Evolutionary conservation across 2,113 vertebrate species (phyloP).

Genomic region (Myrmophylax atrothorax): DNA sequence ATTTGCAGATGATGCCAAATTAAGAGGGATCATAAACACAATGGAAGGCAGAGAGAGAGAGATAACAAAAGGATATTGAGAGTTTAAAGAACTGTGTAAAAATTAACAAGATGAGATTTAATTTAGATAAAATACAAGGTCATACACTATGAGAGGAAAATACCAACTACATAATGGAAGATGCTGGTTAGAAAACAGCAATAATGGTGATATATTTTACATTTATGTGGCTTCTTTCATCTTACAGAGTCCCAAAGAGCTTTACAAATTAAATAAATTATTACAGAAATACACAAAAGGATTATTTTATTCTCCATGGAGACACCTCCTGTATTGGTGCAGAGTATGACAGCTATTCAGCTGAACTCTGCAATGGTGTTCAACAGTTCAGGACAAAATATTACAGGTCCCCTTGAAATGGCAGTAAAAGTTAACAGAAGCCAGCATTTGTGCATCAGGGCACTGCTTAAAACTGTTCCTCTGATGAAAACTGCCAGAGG

Average conservation of each 20-base stretch:
- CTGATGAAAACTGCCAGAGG: constrained; percentile 9
- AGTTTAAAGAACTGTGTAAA: constrained; percentile 73
- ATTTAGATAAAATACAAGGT: constrained; percentile 76
- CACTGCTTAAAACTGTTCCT: constrained; percentile 37
- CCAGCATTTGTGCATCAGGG: constrained; percentile 25
- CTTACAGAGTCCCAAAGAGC: constrained; percentile 14
- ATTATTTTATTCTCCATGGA: background rate
- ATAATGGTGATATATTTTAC: constrained; percentile 61
- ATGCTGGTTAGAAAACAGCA: constrained; percentile 54
- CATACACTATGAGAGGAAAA: constrained; percentile 59
- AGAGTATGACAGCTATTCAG: constrained; percentile 37
- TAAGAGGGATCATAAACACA: constrained; percentile 67
- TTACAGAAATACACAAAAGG: constrained; percentile 19
- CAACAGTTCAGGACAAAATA: constrained; percentile 54
- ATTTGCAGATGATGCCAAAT: constrained; percentile 68
- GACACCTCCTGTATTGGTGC: constrained; percentile 34
- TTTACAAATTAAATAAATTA: constrained; percentile 66
- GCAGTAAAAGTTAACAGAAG: constrained; percentile 62
- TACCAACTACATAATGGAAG: constrained; percentile 49
- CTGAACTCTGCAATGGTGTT: constrained; percentile 45
- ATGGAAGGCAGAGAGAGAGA: constrained; percentile 42
- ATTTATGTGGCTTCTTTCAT: constrained; percentile 54
- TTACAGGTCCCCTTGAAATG: constrained; percentile 62
- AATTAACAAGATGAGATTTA: constrained; percentile 76
- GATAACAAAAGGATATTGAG: constrained; percentile 69